phyloP scores from a whole-genome alignment of 2,797 vertebrate genomes.

The Lepilemur septentrionalis region DNA sequence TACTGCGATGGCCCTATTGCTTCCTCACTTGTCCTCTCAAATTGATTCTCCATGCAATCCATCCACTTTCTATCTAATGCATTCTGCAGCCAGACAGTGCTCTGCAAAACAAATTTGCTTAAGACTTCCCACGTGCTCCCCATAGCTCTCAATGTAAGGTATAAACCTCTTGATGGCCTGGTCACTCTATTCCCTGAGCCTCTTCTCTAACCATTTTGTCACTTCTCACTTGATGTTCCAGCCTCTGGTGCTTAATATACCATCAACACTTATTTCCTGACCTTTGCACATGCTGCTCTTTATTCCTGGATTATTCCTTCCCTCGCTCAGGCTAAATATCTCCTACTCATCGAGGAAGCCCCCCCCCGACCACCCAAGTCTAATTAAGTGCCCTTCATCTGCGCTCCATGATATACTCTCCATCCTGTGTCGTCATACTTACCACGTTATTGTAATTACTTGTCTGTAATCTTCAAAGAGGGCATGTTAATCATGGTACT shows the following conservation, averaged over 20 bases:
- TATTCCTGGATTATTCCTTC: not conserved
- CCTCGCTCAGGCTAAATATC: not conserved
- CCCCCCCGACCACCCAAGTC: not conserved
- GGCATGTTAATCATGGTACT: not conserved
- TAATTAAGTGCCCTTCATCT: not conserved
- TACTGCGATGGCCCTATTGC: fast-evolving
- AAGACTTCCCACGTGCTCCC: not conserved
- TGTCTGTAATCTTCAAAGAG: not conserved
- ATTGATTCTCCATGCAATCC: not conserved
- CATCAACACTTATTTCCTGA: not conserved
- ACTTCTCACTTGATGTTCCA: fast-evolving
- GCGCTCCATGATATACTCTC: no score
- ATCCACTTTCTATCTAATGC: not conserved
- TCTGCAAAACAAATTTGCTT: not conserved
- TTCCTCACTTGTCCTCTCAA: not conserved
- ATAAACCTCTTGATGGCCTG: no score
- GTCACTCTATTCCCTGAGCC: no score
- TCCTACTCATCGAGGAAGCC: not conserved
- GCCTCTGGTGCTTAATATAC: not conserved
- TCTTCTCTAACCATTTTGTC: not conserved
- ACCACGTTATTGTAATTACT: not conserved
- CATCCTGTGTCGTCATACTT: not conserved
- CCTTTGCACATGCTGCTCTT: not conserved
- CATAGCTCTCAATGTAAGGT: fast-evolving
- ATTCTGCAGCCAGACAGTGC: not conserved